A percentile compares a stretch with the other conserved stretches of the same genome.
Conservation (phyloP, 2,888 invertebrate genomes). For the Omphaloscelis lunosa region DNA sequence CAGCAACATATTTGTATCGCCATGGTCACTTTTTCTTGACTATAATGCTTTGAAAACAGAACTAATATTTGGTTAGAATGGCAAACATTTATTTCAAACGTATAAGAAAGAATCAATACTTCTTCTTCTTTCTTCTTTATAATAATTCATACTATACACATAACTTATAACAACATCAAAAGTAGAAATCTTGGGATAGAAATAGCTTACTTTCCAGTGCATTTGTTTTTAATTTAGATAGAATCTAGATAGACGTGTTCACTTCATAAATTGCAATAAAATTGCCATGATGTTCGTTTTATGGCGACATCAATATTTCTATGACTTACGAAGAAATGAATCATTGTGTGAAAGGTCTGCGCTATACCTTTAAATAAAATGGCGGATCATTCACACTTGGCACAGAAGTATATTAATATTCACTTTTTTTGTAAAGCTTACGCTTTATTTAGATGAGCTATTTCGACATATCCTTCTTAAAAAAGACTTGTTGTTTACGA, state of each 20-base stretch:
- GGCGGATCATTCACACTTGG: slow-evolving; percentile 64
- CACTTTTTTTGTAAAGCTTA: slow-evolving; percentile 37
- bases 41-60: neutral
- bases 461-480: slow-evolving; percentile 74
- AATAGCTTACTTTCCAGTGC: slow-evolving; percentile 64
- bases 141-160: neutral
- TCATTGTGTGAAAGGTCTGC: slow-evolving; percentile 40
- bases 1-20: slow-evolving; percentile 1
- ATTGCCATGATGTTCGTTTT: slow-evolving; percentile 69
- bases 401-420: slow-evolving; percentile 54
- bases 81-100: neutral
- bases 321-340: slow-evolving; percentile 46
- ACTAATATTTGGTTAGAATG: slow-evolving; percentile 14
- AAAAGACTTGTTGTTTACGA: slow-evolving; percentile 75
- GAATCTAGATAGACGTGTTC: slow-evolving; percentile 60
- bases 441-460: slow-evolving; percentile 71
- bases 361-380: slow-evolving; percentile 45
- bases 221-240: slow-evolving; percentile 62
- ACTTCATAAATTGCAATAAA: slow-evolving; percentile 68
- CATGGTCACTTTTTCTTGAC: slow-evolving; percentile 15
- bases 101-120: neutral
- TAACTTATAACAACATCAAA: slow-evolving; percentile 16
- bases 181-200: slow-evolving; percentile 55
- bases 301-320: slow-evolving; percentile 63
- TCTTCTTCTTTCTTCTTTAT: too few relatives aligned